Conservation (phyloP, 2,888 invertebrate species). For the Lasioglossum malachurum region DNA sequence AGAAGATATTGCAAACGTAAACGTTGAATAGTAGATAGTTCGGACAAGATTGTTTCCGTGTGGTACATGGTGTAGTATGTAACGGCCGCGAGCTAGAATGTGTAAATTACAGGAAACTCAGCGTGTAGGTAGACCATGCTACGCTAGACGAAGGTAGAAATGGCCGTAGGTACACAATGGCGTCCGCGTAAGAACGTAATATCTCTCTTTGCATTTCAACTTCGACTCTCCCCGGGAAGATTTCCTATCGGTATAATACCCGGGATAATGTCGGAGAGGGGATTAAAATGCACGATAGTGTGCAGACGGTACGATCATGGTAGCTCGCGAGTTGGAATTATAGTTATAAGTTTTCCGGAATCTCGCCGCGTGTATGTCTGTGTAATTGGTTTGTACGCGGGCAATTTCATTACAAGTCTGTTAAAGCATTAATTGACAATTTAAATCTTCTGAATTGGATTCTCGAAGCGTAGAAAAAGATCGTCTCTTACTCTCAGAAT, state of each 20-base stretch:
- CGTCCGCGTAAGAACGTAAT: constrained; percentile 43
- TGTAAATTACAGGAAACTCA: constrained; percentile 41
- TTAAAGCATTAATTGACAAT: constrained; percentile 35
- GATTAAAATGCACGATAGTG: constrained; percentile 60
- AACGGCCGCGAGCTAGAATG: constrained; percentile 52
- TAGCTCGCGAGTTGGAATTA: constrained; percentile 48
- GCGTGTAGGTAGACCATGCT: constrained; percentile 33
- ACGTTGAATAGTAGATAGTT: constrained; percentile 12
- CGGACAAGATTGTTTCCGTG: constrained; percentile 26
- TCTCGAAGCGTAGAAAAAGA: neutral
- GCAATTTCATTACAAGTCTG: constrained; percentile 47
- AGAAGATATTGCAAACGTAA: neutral
- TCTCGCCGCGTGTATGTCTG: constrained; percentile 44
- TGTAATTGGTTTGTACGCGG: constrained; percentile 36
- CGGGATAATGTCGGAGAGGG: constrained; percentile 50
- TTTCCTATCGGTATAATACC: constrained; percentile 44
- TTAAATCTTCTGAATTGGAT: constrained; percentile 33
- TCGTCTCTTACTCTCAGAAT: neutral
- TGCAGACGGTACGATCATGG: constrained; percentile 34
- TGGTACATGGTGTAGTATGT: constrained; percentile 18
- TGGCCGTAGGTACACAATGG: constrained; percentile 45
- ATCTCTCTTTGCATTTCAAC: constrained; percentile 55
- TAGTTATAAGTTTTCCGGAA: constrained; percentile 46
- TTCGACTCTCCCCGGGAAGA: constrained; percentile 40
- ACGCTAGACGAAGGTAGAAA: constrained; percentile 35